Base-by-base conservation (phyloP, 2,888 invertebrate species). In the Catonia carolina region DNA sequence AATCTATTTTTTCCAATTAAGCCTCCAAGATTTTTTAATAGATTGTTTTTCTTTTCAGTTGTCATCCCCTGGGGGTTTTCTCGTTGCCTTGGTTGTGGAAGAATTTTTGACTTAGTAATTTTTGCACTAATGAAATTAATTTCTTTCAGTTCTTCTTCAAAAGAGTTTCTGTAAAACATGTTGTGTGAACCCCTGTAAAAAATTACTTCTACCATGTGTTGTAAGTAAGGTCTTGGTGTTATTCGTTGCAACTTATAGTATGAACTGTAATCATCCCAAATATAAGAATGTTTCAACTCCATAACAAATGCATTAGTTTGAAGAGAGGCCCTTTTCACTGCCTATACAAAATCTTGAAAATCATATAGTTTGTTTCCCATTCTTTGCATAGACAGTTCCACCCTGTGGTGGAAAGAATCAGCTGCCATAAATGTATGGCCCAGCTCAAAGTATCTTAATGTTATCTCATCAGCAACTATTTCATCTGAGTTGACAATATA, bases 371-470 rank as follows among this genome's bases (percentile, higher is more conserved):
- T 36, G 15, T 36, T 36, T n/a, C 36, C 36, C 36, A 36, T 36
- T 36, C 36, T 36, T 15, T 55, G 42, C 55, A 50, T 36, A 12
- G 56, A 56, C 41, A 41, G 31, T 39, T 56, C 56, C n/a, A 56
- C 50, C 7, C 10, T 15, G 51, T 56, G 56, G 33, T 56, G 56
- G 10, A 56, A 23, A 12, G 15, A 36, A 36, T 36, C 6, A 15
- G 36, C 36, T 36, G 36, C 36, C 36, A 36, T 36, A 15, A 36
- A 36, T 36, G 36, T 36, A 36, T 36, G 36, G 14, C 36, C 36
- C 15, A 15, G 36, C 15, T 36, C 36, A 36, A 36, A 36, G 15
- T 36, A 36, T 15, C 36, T 4, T 36, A 36, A 3, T 4, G 15
- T 36, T 36, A 36, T 36, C 15, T 36, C 36, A 36, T 36, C 36